Evolutionary conservation across 1,140 invertebrate genomes (phyloP), one percentile per base, ranked within the genome.

Genomic region (Ceratina japonica): DNA sequence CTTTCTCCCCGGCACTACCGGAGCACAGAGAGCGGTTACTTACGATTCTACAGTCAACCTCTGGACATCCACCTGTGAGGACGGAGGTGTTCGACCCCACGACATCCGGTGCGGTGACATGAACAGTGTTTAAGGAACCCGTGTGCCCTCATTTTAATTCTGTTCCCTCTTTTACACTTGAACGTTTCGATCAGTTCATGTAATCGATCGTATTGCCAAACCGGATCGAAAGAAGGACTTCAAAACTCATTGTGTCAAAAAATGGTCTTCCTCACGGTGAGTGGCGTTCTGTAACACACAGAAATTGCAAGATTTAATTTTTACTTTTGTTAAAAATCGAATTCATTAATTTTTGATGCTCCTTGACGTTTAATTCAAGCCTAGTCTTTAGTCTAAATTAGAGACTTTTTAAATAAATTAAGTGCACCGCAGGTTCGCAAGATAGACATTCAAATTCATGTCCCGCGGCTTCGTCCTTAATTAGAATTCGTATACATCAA

Each of bases 1-100:
- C 84, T 80, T 83, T 70, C 63, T 65, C 37, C 77, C 62, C 68
- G 72, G 62, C 75, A 52, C 82, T 86, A 84, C 74, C 82, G 74
- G 86, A 87, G 87, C 88, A 91, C 86, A 86, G 86, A 87, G 83
- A 88, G 80, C 87, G 87, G 88, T 90, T 90, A 90, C 90, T 91
- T 91, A 91, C 90, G 85, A 90, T 90, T 89, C 89, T 86, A 89
- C 91, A 92, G 92, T 92, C 91, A 91, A 92, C 91, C 91, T 91
- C 89, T 92, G 90, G 89, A 91, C 88, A 91, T 91, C 90, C 90
- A 92, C 90, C 91, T 92, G 91, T 87, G 89, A 92, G 89, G 92
- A 91, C 91, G 87, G 90, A 92, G 91, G 89, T 91, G 86, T 87
- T 89, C 91, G 90, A 91, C 90, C 91, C 89, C 89, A 89, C 86